A percentile compares a stretch with the other conserved stretches of the same genome.
Conservation (phyloP, 2,113 vertebrate species). For the Maccullochella peelii region DNA sequence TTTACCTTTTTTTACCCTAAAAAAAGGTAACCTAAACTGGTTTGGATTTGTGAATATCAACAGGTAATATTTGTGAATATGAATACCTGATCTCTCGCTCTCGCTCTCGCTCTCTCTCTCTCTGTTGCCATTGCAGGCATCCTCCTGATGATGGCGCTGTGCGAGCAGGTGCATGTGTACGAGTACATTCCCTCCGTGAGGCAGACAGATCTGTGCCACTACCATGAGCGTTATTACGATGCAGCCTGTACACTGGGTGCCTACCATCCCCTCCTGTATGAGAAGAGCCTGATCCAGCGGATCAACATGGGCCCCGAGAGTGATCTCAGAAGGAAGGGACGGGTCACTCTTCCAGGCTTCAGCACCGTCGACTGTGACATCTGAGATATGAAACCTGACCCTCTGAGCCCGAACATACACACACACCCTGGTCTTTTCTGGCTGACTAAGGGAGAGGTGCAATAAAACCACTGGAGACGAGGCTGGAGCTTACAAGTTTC, state of each 20-base stretch:
- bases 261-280: slow-evolving; percentile 95
- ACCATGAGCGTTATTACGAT: slow-evolving; percentile 95
- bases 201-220: slow-evolving; percentile 97
- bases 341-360: slow-evolving; percentile 93
- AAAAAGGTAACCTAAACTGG: too few species aligned
- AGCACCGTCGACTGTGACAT: slow-evolving; percentile 87
- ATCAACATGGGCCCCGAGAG: slow-evolving; percentile 89
- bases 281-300: slow-evolving; percentile 94
- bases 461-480: slow-evolving; percentile 76
- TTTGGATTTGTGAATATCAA: neutral
- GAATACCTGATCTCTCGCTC: neutral
- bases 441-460: slow-evolving; percentile 69
- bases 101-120: neutral
- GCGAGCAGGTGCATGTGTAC: slow-evolving; percentile 92
- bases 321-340: slow-evolving; percentile 91
- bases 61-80: neutral
- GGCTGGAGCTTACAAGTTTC: slow-evolving; percentile 57
- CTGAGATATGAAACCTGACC: slow-evolving; percentile 62
- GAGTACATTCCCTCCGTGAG: slow-evolving; percentile 96
- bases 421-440: slow-evolving; percentile 51
- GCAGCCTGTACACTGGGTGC: slow-evolving; percentile 96
- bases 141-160: slow-evolving; percentile 97
- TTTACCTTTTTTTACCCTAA: neutral
- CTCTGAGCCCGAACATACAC: slow-evolving; percentile 19
- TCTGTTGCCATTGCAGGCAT: slow-evolving; percentile 86